These are phyloP conservation scores for Pseudomyrmex gracilis DNA, from an alignment of 1,140 invertebrate genomes.

Conservation along the genomic window DNA sequence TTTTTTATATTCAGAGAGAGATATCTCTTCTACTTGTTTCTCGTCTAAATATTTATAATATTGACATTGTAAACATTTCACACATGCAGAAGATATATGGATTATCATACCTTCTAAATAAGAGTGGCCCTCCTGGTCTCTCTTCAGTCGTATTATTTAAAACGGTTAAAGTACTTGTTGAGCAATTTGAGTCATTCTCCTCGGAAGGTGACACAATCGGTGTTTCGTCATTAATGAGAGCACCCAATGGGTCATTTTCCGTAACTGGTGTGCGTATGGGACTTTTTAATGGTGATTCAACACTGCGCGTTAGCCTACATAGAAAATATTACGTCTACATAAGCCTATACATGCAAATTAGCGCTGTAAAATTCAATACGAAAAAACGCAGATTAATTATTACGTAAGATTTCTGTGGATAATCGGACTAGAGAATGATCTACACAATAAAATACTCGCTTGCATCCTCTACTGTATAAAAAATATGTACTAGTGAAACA, in stretches of 20 bases:
- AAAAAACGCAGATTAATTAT: slow-evolving; percentile 36
- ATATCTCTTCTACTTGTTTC: neutral
- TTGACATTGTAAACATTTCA: slow-evolving; percentile 24
- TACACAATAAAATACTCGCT: slow-evolving; percentile 44
- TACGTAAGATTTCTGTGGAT: slow-evolving; percentile 21
- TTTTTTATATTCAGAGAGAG: neutral
- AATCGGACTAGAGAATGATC: slow-evolving; percentile 1
- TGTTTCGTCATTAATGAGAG: slow-evolving; percentile 88
- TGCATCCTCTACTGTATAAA: slow-evolving; percentile 34
- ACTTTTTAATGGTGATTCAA: slow-evolving; percentile 85
- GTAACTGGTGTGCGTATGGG: slow-evolving; percentile 92
- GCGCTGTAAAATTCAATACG: slow-evolving; percentile 42
- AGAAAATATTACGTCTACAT: slow-evolving; percentile 56
- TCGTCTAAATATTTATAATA: slow-evolving; percentile 9
- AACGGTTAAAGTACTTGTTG: slow-evolving; percentile 84
- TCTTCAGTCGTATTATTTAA: slow-evolving; percentile 82
- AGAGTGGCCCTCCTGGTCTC: slow-evolving; percentile 83
- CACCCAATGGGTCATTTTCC: slow-evolving; percentile 96
- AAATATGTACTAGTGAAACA: slow-evolving; percentile 30
- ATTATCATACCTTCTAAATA: slow-evolving; percentile 82
- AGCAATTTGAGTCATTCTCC: slow-evolving; percentile 85
- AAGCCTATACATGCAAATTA: slow-evolving; percentile 61
- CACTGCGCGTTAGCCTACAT: slow-evolving; percentile 86
- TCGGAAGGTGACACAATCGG: slow-evolving; percentile 84
- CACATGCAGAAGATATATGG: slow-evolving; percentile 28